phyloP scores from a whole-genome alignment of 1,140 invertebrate species.

The Megalonaias nervosa region DNA sequence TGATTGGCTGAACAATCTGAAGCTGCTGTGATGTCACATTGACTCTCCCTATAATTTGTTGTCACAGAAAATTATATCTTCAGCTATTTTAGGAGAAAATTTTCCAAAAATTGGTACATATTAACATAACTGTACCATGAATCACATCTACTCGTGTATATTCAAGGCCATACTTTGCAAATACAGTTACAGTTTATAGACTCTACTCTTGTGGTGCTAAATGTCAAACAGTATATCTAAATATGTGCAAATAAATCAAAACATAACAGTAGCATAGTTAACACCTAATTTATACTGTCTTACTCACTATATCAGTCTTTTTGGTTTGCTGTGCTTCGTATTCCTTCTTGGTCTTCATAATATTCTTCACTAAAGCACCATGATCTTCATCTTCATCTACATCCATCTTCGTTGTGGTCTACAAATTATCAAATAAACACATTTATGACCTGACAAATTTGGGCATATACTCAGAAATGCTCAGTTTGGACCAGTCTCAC shows the following conservation, averaged over 20 bases:
- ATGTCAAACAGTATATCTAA: background rate
- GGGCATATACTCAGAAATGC: background rate
- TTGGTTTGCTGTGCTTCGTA: constrained; percentile 69
- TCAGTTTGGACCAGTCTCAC: background rate
- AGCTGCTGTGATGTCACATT: no score
- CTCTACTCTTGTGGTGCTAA: background rate
- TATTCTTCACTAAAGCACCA: constrained; percentile 76
- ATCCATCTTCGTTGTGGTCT: constrained; percentile 1
- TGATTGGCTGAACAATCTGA: no score
- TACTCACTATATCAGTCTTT: constrained; percentile 63
- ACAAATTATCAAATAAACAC: background rate
- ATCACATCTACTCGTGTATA: background rate
- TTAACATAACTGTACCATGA: background rate
- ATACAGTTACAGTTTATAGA: background rate
- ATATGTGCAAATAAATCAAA: background rate
- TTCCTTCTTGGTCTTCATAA: constrained; percentile 77
- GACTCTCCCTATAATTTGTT: no score
- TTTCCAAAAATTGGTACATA: no score
- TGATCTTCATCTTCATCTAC: constrained; percentile 58
- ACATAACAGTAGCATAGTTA: background rate
- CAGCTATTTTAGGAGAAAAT: no score
- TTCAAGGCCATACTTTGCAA: background rate
- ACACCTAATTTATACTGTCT: background rate
- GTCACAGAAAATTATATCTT: no score
- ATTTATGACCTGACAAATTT: background rate